Percentiles rank a stretch among this genome's conserved stretches.
Evolutionary conservation across 30 jellyfish, hydroid and myxozoan genomes (phyloP).

Genomic region (Cassiopea xamachana): DNA sequence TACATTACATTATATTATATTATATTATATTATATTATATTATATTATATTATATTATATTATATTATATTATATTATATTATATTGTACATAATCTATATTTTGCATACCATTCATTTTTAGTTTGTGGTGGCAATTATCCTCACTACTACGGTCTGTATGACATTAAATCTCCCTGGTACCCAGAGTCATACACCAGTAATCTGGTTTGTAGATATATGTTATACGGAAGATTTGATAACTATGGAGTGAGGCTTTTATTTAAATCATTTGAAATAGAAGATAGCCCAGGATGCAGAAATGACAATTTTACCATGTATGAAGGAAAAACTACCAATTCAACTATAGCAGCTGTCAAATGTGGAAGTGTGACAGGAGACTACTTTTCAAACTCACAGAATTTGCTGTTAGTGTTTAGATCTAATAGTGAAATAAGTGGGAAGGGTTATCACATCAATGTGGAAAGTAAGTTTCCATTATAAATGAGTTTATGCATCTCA

Average conservation of each 20-base stretch:
- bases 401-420: neutral
- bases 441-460: neutral
- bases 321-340: neutral
- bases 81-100: no score
- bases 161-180: neutral
- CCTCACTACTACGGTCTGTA: neutral
- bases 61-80: slow-evolving; percentile 1
- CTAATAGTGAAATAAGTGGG: neutral
- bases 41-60: neutral
- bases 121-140: slow-evolving; percentile 15
- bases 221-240: neutral
- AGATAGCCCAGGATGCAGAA: neutral
- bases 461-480: neutral
- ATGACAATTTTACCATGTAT: slow-evolving; percentile 6
- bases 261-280: slow-evolving; percentile 3
- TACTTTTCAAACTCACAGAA: slow-evolving; percentile 1
- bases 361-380: slow-evolving; percentile 7
- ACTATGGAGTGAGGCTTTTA: neutral
- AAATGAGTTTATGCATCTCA: no score
- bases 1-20: neutral
- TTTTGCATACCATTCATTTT: no score
- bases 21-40: neutral
- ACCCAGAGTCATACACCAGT: neutral
- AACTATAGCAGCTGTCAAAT: neutral
- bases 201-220: neutral